Evolutionary conservation across 1,140 invertebrate species (phyloP).

Genomic region (Danaus plexippus): DNA sequence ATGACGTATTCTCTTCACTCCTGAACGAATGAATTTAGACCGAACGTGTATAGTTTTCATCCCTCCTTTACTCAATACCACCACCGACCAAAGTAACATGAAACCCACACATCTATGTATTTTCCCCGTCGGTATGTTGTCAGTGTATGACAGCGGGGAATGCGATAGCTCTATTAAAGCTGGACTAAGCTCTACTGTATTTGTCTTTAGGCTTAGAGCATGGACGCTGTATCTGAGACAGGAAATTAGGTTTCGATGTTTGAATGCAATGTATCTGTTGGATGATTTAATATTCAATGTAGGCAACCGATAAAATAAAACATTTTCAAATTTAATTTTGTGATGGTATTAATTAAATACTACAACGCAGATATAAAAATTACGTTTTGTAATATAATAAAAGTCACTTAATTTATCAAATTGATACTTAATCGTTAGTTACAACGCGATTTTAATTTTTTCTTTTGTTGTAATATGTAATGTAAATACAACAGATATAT

Average conservation of each 20-base stretch:
- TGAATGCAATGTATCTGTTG: constrained; percentile 41
- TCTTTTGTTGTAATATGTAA: too few species aligned
- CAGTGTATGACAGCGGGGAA: constrained; percentile 11
- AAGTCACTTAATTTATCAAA: too few species aligned
- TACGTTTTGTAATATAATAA: too few species aligned
- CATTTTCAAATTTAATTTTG: background rate
- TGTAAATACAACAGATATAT: too few species aligned
- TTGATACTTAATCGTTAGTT: too few species aligned
- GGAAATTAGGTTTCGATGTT: constrained; percentile 68
- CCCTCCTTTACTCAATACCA: constrained; percentile 29
- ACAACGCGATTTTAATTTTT: too few species aligned
- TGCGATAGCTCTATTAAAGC: constrained; percentile 29
- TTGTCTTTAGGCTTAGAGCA: constrained; percentile 62
- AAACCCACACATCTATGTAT: constrained; percentile 24
- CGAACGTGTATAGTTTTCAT: constrained; percentile 24
- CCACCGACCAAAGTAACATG: constrained; percentile 20
- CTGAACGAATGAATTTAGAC: constrained; percentile 19
- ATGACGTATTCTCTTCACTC: constrained; percentile 12
- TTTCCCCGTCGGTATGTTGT: constrained; percentile 14
- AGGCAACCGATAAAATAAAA: constrained; percentile 6
- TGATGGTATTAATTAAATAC: too few species aligned
- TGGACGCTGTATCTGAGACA: constrained; percentile 58
- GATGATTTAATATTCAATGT: constrained; percentile 28
- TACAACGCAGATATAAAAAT: too few species aligned
- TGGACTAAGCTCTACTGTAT: constrained; percentile 39